Conservation (phyloP, 2,888 invertebrate genomes). For the Arge pagana region DNA sequence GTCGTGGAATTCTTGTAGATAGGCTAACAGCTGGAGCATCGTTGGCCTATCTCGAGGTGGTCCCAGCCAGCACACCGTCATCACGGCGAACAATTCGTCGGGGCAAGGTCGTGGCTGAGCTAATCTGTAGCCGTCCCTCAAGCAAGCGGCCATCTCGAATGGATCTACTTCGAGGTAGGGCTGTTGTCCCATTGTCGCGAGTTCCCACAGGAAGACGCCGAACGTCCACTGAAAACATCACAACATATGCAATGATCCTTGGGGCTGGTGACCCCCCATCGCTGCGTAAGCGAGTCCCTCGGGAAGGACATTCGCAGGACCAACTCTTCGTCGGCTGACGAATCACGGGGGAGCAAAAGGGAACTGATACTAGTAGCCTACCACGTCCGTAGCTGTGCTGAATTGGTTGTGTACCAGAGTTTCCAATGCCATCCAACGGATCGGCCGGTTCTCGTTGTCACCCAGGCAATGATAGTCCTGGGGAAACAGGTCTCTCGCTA, state of each 20-base stretch:
- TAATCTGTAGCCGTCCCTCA: conserved; percentile 87
- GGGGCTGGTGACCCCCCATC: neutral
- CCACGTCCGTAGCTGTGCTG: conserved; percentile 88
- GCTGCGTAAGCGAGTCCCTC: too few relatives aligned
- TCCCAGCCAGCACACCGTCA: conserved; percentile 77
- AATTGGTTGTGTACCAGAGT: conserved; percentile 80
- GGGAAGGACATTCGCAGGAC: too few relatives aligned
- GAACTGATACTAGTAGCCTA: conserved; percentile 61
- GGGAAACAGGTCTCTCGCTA: conserved; percentile 89
- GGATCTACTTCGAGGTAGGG: conserved; percentile 92
- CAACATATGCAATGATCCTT: conserved; percentile 10
- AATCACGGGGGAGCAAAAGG: conserved; percentile 20
- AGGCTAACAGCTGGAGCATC: conserved; percentile 71
- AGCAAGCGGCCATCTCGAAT: conserved; percentile 85
- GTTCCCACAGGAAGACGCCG: conserved; percentile 93
- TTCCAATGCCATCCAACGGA: conserved; percentile 94
- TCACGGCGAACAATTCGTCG: conserved; percentile 85
- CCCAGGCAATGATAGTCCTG: conserved; percentile 92
- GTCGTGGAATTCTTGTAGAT: conserved; percentile 74
- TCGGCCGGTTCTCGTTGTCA: conserved; percentile 90
- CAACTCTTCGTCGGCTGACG: conserved; percentile 39
- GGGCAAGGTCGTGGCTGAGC: conserved; percentile 93
- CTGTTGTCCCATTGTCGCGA: conserved; percentile 86
- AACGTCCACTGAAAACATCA: conserved; percentile 80
- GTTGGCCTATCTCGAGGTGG: conserved; percentile 69